Base-by-base conservation (phyloP, 2,797 vertebrate genomes). In the Gorsachius magnificus region DNA sequence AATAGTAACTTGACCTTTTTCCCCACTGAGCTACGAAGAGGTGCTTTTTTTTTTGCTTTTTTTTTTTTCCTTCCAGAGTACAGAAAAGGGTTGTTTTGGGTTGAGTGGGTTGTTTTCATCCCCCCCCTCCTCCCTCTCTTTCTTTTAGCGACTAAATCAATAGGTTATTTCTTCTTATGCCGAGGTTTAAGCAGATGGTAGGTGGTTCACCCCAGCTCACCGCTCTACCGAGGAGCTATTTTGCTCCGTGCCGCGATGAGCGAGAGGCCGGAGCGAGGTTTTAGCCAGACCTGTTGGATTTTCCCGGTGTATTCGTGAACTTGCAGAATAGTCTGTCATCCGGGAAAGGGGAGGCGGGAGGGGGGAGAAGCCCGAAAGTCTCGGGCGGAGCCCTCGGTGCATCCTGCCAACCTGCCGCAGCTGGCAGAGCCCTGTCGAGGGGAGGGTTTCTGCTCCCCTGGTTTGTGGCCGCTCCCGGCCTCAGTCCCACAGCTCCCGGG, bases 1-100 rank as follows among this genome's bases (percentile, higher is more conserved):
- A 98, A 92, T 96, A 96, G 97, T 97, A 97, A 94, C 90, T 96
- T 98, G 98, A 97, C 97, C 96, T 97, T 97, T 95, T 96, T 80
- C 92, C 88, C 94, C 86, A 93, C 86, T n/a, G 84, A 97, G 94
- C 94, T 93, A 95, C 35, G 82, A 95, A 96, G 69, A 95, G 66
- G 83, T 83, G 54, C 26, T 19, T 72, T 51, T 81, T 33, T 41
- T 41, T 41, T 41, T 41, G 12, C 12, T 41, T 41, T 19, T 77
- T 51, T 81, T 33, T 35, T 75, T 43, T 9, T 15, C 8, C 13
- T 41, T 36, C 64, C 31, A 78, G 58, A 81, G 68, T 82, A 94
- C 66, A 95, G 95, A 91, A 94, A 94, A 84, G 90, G n/a, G 53
- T 68, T 84, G 25, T 21, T 93, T 89, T 51, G 60, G 36, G 25